Base-by-base conservation (phyloP, 2,113 vertebrate species). In the Salminus brasiliensis region DNA sequence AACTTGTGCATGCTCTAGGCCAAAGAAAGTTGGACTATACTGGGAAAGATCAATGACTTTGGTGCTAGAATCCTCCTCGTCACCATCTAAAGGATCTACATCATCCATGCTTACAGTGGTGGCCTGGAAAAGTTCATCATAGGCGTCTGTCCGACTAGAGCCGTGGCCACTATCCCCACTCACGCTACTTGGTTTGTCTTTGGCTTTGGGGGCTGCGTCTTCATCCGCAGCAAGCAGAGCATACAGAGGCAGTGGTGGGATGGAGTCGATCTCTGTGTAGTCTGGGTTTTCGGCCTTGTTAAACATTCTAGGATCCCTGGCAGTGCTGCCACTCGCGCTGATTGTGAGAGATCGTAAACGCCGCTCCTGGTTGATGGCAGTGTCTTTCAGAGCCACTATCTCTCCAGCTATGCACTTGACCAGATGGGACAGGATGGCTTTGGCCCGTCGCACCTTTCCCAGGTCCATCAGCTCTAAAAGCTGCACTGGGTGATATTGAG, bases 381-480 rank as follows among this genome's bases (percentile, higher is more conserved):
- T 86, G 74, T 97, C 97, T 87, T 92, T 95, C 49, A 98, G n/a
- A 73, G 93, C 89, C 83, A 98, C 95, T 41, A 98, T 92, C 92
- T 99, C 98, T 65, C 98, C 97, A 65, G 98, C 98, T 86, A 99
- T 98, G 88, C 96, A 98, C 85, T 98, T 99, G 57, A 99, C 97
- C 70, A 99, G 88, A 87, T 99, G 98, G 4, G 97, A 96, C 34
- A 99, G 91, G 87, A 99, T 99, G 68, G 97, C 98, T 87, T 98
- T 99, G 84, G 96, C 95, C 85, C 97, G 94, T 63, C 90, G 92
- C 72, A 98, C 95, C 92, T 96, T 97, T 47, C 98, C 98, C 16
- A 99, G 93, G 90, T 99, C 97, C 97, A 99, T 98, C 55, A 99
- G 95, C 86, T 98, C 98, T 85, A 98, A 87, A 79, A 99, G 91